phyloP scores from a whole-genome alignment of 1,140 invertebrate species.

The Sycophila sp. region DNA sequence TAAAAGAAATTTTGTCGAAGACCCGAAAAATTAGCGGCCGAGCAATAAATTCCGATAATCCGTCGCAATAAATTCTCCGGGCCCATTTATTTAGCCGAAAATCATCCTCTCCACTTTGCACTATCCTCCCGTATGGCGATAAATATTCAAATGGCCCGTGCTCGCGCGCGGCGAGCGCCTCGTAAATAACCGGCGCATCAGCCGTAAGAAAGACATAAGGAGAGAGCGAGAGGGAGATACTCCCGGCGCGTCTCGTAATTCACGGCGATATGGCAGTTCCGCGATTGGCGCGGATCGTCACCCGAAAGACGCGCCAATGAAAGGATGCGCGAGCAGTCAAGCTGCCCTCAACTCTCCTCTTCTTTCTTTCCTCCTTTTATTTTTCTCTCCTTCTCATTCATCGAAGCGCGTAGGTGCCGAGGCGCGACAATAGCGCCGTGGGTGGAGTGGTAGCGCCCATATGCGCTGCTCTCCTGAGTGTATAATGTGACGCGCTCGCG shows the following conservation, averaged over 20 bases:
- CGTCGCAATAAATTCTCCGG: conserved; percentile 8
- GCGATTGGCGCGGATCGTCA: background rate
- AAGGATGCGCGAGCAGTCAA: no score
- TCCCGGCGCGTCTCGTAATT: background rate
- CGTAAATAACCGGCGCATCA: conserved; percentile 31
- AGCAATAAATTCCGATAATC: conserved; percentile 20
- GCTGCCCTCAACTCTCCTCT: no score
- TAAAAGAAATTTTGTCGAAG: background rate
- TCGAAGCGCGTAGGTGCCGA: no score
- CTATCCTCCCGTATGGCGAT: conserved; percentile 2
- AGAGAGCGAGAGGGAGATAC: no score
- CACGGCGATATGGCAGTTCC: no score
- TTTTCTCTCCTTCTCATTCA: no score
- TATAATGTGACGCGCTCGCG: no score
- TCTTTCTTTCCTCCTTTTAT: background rate
- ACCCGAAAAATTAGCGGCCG: background rate
- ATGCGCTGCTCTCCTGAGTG: background rate
- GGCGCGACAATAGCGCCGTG: background rate
- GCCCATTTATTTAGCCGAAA: conserved; percentile 1
- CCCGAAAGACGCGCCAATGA: background rate
- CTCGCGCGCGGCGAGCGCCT: no score
- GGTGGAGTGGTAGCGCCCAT: background rate
- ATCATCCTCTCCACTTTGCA: conserved; percentile 19
- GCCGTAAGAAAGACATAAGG: conserved; percentile 11
- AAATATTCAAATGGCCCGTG: conserved; percentile 29